phyloP scores from a whole-genome alignment of 2,113 vertebrate species.

The Crotalus tigris region DNA sequence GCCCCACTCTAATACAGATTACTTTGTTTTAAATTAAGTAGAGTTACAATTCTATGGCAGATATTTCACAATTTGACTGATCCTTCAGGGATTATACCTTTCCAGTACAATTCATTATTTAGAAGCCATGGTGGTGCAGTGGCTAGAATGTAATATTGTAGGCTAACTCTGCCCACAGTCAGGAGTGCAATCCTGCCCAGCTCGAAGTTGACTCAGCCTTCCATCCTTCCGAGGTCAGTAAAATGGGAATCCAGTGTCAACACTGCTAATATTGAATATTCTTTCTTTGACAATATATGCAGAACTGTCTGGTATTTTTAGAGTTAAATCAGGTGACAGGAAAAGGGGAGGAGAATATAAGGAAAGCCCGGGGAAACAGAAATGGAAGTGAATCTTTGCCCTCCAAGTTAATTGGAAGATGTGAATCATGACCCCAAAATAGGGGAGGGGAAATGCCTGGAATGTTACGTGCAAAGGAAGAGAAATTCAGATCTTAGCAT shows the following conservation, averaged over 20 bases:
- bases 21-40: background rate
- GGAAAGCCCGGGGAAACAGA: too few species aligned
- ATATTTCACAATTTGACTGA: background rate
- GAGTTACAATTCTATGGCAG: background rate
- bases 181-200: background rate
- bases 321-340: too few species aligned
- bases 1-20: background rate
- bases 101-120: background rate
- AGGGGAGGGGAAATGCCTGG: too few species aligned
- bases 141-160: background rate
- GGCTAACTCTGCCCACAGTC: background rate
- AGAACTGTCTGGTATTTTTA: too few species aligned
- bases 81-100: background rate
- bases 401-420: too few species aligned
- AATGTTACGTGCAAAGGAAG: too few species aligned
- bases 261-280: too few species aligned
- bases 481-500: too few species aligned
- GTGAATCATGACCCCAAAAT: too few species aligned
- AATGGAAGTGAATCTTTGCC: too few species aligned
- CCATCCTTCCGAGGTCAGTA: background rate
- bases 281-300: too few species aligned
- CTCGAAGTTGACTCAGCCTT: background rate
- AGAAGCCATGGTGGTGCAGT: background rate
- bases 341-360: too few species aligned
- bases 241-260: background rate